Evolutionary conservation across 2,888 invertebrate genomes (phyloP), one percentile per base, ranked within the genome.

Genomic region (Drosophila nr. medialis): DNA sequence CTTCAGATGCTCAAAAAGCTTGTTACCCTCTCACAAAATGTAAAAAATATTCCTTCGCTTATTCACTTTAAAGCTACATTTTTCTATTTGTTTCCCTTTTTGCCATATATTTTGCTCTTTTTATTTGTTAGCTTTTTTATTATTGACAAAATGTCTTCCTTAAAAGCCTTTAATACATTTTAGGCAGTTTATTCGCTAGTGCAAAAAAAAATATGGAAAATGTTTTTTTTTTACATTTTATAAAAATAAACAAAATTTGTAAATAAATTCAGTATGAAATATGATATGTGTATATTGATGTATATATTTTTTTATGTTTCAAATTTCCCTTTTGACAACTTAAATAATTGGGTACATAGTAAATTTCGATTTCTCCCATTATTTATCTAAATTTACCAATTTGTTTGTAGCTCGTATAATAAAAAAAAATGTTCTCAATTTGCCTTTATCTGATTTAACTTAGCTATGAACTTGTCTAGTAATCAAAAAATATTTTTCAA

Each of bases 401-500:
- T 64, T 21, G 49, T 49, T 34, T 32, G 13, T 2, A 32, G 18
- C 32, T 32, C 5, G 24, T 15, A 11, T 15, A 15, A 32, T 21
- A 21, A 56, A 60, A 11, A 21, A 56, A 63, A 13, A 36, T 58
- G 24, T 34, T 45, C 36, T 50, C 21, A 10, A 42, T 30, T 62
- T 66, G 42, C 40, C 5, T 48, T 59, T 34, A 49, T 66, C 54
- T 51, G 45, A 74, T 71, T 67, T 61, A 45, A 62, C 69, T 38
- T 64, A 58, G 32, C 13, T 34, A 13, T 34, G 15, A 36, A 38
- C 40, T 54, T 48, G 53, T 38, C 50, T 42, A n/a, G 11, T 58
- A 64, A 73, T 64, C 53, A 73, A 68, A 68, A 66, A 64, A 78
- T 74, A 77, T 76, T 78, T 75, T 78, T 80, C 71, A 85, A 85